Evolutionary conservation across 23 tunicate species (phyloP).

Genomic region (Diplosoma virens): DNA sequence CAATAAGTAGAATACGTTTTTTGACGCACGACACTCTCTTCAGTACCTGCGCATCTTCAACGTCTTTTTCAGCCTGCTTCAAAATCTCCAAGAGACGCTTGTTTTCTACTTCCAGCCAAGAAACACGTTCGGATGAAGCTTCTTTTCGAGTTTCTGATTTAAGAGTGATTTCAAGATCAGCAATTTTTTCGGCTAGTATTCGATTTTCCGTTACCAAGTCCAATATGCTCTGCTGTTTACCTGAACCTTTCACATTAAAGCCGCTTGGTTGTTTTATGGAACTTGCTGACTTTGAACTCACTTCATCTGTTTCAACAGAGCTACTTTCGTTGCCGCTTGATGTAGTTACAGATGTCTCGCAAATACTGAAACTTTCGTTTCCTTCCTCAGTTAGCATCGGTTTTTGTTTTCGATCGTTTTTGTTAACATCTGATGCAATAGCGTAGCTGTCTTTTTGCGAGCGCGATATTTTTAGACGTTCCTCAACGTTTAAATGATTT

Average conservation of each 20-base stretch:
- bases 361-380: not conserved
- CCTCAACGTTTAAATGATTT: no score
- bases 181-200: not conserved
- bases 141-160: not conserved
- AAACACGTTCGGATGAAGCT: not conserved
- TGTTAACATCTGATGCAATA: no score
- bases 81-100: slow-evolving; percentile 18
- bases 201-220: slow-evolving; percentile 12
- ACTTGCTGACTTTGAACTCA: not conserved
- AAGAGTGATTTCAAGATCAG: not conserved
- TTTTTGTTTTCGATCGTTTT: slow-evolving; percentile 2
- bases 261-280: not conserved
- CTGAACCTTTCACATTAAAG: not conserved
- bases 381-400: not conserved
- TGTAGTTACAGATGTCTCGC: not conserved
- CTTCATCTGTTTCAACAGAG: slow-evolving; percentile 13
- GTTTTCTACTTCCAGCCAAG: slow-evolving; percentile 28
- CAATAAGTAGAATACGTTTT: slow-evolving; percentile 35
- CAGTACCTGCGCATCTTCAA: slow-evolving; percentile 32
- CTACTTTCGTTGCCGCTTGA: slow-evolving; percentile 29
- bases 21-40: slow-evolving; percentile 31
- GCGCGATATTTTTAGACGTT: no score
- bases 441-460: no score
- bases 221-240: not conserved
- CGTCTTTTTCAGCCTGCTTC: slow-evolving; percentile 29